Evolutionary conservation across 2,888 invertebrate genomes (phyloP).

Genomic region (Torymus aiolomorphi): DNA sequence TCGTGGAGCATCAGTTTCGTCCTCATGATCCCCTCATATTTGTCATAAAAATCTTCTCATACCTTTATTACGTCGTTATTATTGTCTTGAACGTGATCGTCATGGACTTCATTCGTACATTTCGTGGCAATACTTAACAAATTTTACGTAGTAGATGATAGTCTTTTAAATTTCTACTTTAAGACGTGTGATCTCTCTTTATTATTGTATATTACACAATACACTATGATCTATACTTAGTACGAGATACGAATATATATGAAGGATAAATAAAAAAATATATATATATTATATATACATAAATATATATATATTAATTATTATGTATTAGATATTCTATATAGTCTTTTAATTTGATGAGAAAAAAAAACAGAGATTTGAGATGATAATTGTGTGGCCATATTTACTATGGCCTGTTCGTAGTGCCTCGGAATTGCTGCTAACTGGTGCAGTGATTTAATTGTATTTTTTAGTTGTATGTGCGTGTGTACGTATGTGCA

Average conservation of each 20-base stretch:
- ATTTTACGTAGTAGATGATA: constrained; percentile 74
- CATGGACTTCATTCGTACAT: constrained; percentile 67
- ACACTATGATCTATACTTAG: constrained; percentile 69
- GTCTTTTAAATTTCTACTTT: constrained; percentile 75
- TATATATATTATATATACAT: constrained; percentile 61
- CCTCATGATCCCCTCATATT: constrained; percentile 31
- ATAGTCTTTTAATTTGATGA: constrained; percentile 63
- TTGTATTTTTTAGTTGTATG: constrained; percentile 71
- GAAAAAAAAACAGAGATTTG: constrained; percentile 68
- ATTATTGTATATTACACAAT: constrained; percentile 73
- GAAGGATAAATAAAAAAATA: constrained; percentile 59
- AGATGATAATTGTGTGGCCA: constrained; percentile 75
- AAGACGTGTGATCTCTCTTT: constrained; percentile 76
- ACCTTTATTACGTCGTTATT: constrained; percentile 50
- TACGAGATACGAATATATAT: constrained; percentile 67
- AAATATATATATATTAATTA: constrained; percentile 63
- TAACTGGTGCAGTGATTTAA: constrained; percentile 74
- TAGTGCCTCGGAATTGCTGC: constrained; percentile 76
- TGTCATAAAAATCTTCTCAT: constrained; percentile 37
- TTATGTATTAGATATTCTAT: constrained; percentile 68
- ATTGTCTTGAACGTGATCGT: constrained; percentile 56
- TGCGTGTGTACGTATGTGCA: constrained; percentile 59
- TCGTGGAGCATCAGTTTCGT: constrained; percentile 31
- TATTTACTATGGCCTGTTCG: constrained; percentile 75
- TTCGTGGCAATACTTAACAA: constrained; percentile 73